Evolutionary conservation across 2,888 invertebrate species (phyloP).

Genomic region (Tenthredo scrophulariae): DNA sequence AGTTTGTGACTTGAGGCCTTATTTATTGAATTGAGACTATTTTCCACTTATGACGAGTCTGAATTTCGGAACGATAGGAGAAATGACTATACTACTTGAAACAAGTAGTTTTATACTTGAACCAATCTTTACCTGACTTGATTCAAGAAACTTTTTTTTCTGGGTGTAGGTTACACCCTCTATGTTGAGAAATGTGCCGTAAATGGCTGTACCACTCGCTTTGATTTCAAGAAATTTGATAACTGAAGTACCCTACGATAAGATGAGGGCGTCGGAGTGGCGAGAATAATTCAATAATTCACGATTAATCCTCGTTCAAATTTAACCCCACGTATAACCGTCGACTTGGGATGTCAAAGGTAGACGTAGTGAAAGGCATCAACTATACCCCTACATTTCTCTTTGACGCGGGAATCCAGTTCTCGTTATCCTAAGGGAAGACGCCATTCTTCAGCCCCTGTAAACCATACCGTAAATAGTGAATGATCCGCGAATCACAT

Average conservation of each 20-base stretch:
- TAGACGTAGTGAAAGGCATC: background rate
- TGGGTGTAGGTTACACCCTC: too few species aligned
- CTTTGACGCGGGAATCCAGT: constrained; percentile 2
- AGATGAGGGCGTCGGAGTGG: background rate
- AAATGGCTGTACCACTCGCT: background rate
- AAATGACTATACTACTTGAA: too few species aligned
- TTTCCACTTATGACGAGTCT: too few species aligned
- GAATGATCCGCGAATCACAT: constrained; percentile 41
- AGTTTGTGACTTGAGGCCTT: too few species aligned
- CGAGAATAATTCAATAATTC: background rate
- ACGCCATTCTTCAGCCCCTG: constrained; percentile 12
- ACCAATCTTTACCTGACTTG: too few species aligned
- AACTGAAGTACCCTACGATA: background rate
- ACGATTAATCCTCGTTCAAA: constrained; percentile 7
- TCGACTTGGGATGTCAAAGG: constrained; percentile 29
- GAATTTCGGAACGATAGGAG: too few species aligned
- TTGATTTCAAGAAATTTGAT: background rate
- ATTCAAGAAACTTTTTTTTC: too few species aligned
- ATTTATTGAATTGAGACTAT: too few species aligned
- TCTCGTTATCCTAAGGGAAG: background rate
- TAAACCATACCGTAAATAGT: constrained; percentile 8
- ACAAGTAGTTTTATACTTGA: too few species aligned
- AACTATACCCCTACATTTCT: background rate
- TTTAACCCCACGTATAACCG: background rate
- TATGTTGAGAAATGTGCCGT: background rate